Evolutionary conservation across 2,113 vertebrate species (phyloP).

Genomic region (Beaufortia kweichowensis): DNA sequence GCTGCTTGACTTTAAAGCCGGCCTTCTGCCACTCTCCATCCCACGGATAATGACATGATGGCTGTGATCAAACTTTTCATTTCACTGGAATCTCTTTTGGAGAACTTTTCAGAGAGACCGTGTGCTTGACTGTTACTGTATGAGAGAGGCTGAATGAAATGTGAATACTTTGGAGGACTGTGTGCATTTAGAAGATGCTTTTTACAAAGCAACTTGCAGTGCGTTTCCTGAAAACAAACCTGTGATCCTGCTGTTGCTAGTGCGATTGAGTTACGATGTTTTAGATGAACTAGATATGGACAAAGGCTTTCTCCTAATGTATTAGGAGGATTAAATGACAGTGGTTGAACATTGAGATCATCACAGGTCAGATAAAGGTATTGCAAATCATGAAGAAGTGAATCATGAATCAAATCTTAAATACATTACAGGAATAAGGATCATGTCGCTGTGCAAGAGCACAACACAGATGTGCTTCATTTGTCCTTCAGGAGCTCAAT

Average conservation of each 20-base stretch:
- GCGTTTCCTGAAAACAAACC: too few relatives aligned
- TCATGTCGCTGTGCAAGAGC: background rate
- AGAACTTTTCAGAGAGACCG: slow-evolving; percentile 21
- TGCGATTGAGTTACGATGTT: background rate
- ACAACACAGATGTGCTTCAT: background rate
- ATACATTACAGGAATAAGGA: slow-evolving; percentile 3
- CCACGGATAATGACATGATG: slow-evolving; percentile 29
- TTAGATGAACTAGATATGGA: background rate
- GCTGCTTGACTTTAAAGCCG: slow-evolving; percentile 31
- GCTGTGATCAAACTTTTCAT: slow-evolving; percentile 41
- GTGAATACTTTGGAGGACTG: background rate
- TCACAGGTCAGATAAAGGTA: slow-evolving; percentile 2
- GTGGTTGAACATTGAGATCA: background rate
- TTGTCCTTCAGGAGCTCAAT: background rate
- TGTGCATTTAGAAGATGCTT: too few relatives aligned
- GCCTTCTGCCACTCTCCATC: slow-evolving; percentile 12
- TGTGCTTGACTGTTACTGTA: background rate
- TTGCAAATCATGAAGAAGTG: background rate
- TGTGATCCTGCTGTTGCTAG: too few relatives aligned
- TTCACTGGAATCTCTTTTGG: slow-evolving; percentile 13
- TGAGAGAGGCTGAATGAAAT: background rate
- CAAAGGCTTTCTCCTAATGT: too few relatives aligned
- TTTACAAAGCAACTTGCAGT: too few relatives aligned
- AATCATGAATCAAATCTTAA: background rate
- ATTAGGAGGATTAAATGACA: background rate